phyloP scores from a whole-genome alignment of 2,888 invertebrate genomes.

The Scaptomyza cyrtandrae region DNA sequence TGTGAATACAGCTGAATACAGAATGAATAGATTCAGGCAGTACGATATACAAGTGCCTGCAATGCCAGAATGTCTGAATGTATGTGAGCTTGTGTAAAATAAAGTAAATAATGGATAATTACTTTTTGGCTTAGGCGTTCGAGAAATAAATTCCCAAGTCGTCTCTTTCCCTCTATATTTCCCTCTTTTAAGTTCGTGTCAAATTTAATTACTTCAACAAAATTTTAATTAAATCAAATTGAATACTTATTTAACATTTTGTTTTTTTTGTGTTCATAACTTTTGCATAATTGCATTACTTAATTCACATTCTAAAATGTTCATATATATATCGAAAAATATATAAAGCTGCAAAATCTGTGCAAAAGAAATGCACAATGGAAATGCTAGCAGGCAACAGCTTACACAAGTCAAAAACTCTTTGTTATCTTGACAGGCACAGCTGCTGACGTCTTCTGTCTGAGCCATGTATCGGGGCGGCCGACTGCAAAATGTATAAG shows the following conservation, averaged over 20 bases:
- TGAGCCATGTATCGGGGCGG: conserved; percentile 40
- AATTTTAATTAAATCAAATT: conserved; percentile 54
- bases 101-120: conserved; percentile 79
- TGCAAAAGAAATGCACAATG: conserved; percentile 56
- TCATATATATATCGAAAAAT: background rate
- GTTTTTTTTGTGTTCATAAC: conserved; percentile 40
- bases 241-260: conserved; percentile 13
- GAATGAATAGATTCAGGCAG: conserved; percentile 61
- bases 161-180: background rate
- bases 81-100: conserved; percentile 51
- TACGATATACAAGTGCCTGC: conserved; percentile 9
- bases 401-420: conserved; percentile 47
- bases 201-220: conserved; percentile 62
- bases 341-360: conserved; percentile 61
- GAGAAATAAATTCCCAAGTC: conserved; percentile 43
- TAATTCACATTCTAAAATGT: conserved; percentile 32
- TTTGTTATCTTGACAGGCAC: conserved; percentile 74
- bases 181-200: conserved; percentile 31
- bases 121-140: conserved; percentile 74
- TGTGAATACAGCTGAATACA: conserved; percentile 42
- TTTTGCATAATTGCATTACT: conserved; percentile 52
- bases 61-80: conserved; percentile 7
- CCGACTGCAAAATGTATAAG: conserved; percentile 46
- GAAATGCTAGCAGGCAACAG: conserved; percentile 33
- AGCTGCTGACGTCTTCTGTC: conserved; percentile 55